A percentile compares a stretch with the other conserved stretches of the same genome.
Evolutionary conservation across 2,113 vertebrate genomes (phyloP).

Genomic region (Coptodon bakossiorum): DNA sequence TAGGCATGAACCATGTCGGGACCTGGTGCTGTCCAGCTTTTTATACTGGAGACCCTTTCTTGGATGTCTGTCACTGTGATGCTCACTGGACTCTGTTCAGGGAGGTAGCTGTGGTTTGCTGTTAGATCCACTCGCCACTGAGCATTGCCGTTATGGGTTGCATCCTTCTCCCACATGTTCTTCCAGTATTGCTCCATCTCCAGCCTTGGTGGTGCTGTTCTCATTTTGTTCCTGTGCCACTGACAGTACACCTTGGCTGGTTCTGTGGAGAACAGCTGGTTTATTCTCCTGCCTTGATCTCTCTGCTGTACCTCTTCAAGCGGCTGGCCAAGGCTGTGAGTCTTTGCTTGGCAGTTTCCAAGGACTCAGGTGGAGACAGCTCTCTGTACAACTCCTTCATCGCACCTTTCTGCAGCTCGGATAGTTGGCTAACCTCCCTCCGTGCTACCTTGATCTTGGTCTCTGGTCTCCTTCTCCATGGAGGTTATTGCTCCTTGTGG

Average conservation of each 20-base stretch:
- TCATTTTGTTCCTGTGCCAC: not conserved
- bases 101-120: not conserved
- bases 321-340: rapidly evolving
- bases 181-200: not conserved
- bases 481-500: rapidly evolving
- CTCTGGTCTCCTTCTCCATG: not conserved
- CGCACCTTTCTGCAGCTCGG: not conserved
- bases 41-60: not conserved
- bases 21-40: not conserved
- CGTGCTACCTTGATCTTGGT: rapidly evolving
- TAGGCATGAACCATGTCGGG: rapidly evolving
- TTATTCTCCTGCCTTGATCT: not conserved
- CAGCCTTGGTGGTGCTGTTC: not conserved
- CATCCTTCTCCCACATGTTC: not conserved
- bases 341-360: not conserved
- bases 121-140: not conserved
- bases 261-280: not conserved
- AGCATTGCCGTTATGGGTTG: not conserved
- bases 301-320: not conserved
- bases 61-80: not conserved
- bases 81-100: not conserved
- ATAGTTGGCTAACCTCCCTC: rapidly evolving
- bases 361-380: not conserved
- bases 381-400: not conserved
- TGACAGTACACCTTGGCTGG: not conserved